A percentile compares a stretch with the other conserved stretches of the same genome.
Conservation (phyloP, 2,113 vertebrate genomes). For the Antechinus stuartii region DNA sequence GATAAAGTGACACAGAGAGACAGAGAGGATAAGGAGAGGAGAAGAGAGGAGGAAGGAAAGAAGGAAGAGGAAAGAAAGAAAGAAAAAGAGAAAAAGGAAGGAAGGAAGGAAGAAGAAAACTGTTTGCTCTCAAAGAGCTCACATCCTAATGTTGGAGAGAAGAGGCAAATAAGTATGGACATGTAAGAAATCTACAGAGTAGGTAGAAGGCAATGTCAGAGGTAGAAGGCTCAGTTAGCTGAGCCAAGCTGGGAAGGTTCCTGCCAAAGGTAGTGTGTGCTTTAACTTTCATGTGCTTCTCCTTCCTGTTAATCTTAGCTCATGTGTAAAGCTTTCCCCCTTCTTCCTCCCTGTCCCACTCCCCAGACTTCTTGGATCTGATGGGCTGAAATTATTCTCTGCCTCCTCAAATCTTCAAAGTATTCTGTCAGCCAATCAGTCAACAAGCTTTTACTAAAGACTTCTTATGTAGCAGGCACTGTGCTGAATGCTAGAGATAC, state of each 20-base stretch:
- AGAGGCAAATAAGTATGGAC: neutral
- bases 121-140: neutral
- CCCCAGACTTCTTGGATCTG: neutral
- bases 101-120: neutral
- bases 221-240: neutral
- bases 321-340: neutral
- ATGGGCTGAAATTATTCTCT: neutral
- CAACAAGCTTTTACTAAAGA: neutral
- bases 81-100: no score
- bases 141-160: neutral
- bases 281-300: neutral
- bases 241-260: neutral
- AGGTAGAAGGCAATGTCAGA: neutral
- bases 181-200: neutral
- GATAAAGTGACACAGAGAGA: no score
- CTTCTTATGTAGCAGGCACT: neutral
- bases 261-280: neutral
- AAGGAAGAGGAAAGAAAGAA: no score
- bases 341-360: no score
- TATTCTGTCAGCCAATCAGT: neutral
- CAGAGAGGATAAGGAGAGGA: no score
- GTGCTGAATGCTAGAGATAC: neutral
- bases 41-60: no score
- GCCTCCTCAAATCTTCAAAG: neutral
- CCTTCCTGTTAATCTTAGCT: neutral